A percentile compares a stretch with the other conserved stretches of the same genome.
phyloP scores from a whole-genome alignment of 30 jellyfish, hydroid and myxozoan genomes.

The Phacellophora camtschatica region DNA sequence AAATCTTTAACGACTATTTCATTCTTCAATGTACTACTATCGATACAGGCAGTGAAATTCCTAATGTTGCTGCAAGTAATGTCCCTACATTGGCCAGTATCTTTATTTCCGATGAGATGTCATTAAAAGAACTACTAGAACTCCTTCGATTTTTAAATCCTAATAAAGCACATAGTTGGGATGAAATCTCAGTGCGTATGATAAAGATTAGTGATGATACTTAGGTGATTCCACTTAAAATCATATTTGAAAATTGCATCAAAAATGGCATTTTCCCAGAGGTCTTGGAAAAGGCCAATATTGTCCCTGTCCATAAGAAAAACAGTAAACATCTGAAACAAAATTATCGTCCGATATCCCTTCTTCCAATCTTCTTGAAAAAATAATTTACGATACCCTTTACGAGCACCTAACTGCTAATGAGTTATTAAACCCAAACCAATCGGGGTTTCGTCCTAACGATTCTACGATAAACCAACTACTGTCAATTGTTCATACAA shows the following conservation, averaged over 20 bases:
- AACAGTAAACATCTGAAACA: not conserved
- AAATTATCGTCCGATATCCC: slow-evolving; percentile 42
- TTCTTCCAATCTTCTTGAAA: slow-evolving; percentile 45
- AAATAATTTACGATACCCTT: slow-evolving; percentile 3
- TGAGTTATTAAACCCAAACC: not conserved
- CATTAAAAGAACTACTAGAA: too few species aligned
- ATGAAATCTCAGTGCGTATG: slow-evolving; percentile 37
- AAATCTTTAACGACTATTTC: slow-evolving; percentile 42
- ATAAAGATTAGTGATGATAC: slow-evolving; percentile 23
- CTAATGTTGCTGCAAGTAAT: slow-evolving; percentile 34
- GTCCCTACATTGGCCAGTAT: slow-evolving; percentile 24
- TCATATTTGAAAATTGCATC: not conserved
- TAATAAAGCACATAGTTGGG: slow-evolving; percentile 51
- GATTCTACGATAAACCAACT: slow-evolving; percentile 28
- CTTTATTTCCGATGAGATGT: slow-evolving; percentile 38
- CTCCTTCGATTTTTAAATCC: not conserved
- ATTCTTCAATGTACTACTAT: slow-evolving; percentile 43
- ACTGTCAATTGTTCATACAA: slow-evolving; percentile 6
- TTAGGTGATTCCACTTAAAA: not conserved
- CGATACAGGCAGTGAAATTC: slow-evolving; percentile 53
- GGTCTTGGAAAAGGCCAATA: slow-evolving; percentile 38
- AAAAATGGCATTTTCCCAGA: not conserved
- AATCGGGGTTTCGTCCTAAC: too few species aligned
- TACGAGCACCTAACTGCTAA: not conserved
- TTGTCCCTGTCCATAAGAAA: slow-evolving; percentile 70